A percentile compares a stretch with the other conserved stretches of the same genome.
Conservation (phyloP, 64 coral and sea anemone genomes). For the Acropora tenuis region DNA sequence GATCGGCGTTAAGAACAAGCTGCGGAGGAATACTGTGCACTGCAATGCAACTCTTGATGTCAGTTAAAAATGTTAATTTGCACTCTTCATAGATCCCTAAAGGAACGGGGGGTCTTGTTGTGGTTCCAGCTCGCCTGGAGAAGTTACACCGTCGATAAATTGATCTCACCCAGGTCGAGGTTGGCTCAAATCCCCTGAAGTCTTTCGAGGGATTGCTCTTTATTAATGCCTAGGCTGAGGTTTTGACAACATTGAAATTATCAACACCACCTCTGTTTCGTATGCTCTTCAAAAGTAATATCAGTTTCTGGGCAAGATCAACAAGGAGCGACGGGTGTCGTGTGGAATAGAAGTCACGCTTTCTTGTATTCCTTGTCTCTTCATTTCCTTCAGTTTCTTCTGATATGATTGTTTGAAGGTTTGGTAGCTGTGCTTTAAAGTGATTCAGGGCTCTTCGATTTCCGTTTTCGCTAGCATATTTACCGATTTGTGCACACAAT, state of each 20-base stretch:
- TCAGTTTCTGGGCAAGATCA: constrained; percentile 69
- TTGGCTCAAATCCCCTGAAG: constrained; percentile 12
- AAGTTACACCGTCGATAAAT: too few species aligned
- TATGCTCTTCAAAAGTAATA: constrained; percentile 69
- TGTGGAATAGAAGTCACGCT: constrained; percentile 54
- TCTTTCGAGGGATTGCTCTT: constrained; percentile 51
- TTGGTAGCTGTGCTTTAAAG: constrained; percentile 56
- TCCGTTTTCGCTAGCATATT: constrained; percentile 50
- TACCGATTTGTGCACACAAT: constrained; percentile 40
- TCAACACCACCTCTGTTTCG: constrained; percentile 75
- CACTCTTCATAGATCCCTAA: too few species aligned
- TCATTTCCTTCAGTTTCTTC: constrained; percentile 55
- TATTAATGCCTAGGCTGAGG: constrained; percentile 39
- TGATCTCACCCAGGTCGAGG: too few species aligned
- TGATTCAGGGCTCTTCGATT: constrained; percentile 45
- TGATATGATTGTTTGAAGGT: constrained; percentile 32
- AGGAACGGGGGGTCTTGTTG: too few species aligned
- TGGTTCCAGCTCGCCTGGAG: too few species aligned
- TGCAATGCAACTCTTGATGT: too few species aligned
- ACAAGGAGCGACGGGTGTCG: constrained; percentile 63
- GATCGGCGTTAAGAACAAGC: too few species aligned
- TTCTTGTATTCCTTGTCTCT: constrained; percentile 52
- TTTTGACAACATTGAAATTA: constrained; percentile 60
- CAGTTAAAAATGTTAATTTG: too few species aligned
- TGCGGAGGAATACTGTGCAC: too few species aligned